A percentile compares a stretch with the other conserved stretches of the same genome.
phyloP scores from a whole-genome alignment of 2,797 vertebrate species.

The Antennarius maculatus region DNA sequence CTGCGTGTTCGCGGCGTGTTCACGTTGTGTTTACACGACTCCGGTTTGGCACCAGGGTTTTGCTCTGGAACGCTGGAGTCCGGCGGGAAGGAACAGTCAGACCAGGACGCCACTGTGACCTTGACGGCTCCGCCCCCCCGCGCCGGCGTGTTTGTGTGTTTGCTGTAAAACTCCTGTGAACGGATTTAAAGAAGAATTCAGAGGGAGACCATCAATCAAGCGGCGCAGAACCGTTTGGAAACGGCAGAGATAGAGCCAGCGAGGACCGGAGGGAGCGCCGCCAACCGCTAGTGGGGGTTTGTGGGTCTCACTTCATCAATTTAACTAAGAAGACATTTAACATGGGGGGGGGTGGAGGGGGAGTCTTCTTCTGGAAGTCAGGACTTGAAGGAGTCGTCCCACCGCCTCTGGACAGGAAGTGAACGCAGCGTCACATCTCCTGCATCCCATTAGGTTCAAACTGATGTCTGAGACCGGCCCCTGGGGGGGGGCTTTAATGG shows the following conservation, averaged over 20 bases:
- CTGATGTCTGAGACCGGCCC: constrained; percentile 24
- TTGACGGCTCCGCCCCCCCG: constrained; percentile 36
- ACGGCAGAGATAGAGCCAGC: constrained; percentile 62
- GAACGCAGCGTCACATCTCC: constrained; percentile 44
- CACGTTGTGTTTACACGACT: constrained; percentile 48
- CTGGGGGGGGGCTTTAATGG: constrained; percentile 43
- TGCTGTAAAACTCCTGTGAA: constrained; percentile 42
- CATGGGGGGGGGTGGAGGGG: constrained; percentile 60
- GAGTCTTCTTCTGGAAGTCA: constrained; percentile 41
- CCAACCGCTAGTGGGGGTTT: constrained; percentile 69
- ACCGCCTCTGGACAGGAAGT: constrained; percentile 34
- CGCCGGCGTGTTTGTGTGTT: constrained; percentile 17
- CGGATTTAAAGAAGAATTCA: constrained; percentile 59
- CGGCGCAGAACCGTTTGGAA: constrained; percentile 71
- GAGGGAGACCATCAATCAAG: constrained; percentile 70
- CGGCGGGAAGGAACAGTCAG: constrained; percentile 47
- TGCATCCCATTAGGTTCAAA: constrained; percentile 39
- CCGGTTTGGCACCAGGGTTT: constrained; percentile 42
- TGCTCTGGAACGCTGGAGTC: constrained; percentile 52
- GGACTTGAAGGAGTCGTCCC: constrained; percentile 54
- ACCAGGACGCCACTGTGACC: constrained; percentile 46
- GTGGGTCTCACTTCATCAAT: constrained; percentile 79
- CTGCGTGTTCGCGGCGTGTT: too few species aligned
- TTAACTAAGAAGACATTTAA: constrained; percentile 80
- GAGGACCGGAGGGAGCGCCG: constrained; percentile 71